Evolutionary conservation across 2,113 vertebrate species (phyloP).

Genomic region (Zosterops japonicus): DNA sequence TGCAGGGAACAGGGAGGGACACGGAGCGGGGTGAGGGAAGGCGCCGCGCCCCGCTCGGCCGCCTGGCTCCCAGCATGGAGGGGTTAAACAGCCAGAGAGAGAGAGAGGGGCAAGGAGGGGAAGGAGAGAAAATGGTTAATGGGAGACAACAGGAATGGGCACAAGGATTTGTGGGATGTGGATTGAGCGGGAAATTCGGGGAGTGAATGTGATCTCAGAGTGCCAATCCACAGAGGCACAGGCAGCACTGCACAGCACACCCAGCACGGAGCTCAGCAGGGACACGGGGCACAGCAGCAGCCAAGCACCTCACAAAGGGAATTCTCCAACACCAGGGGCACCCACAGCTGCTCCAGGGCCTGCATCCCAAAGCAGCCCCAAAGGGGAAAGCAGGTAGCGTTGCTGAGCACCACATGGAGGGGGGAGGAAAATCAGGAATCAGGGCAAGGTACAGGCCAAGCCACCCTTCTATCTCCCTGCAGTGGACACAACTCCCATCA

Average conservation of each 20-base stretch:
- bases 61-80: not conserved
- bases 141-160: not conserved
- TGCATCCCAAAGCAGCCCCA: not conserved
- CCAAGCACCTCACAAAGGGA: not conserved
- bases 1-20: conserved; percentile 44
- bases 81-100: not conserved
- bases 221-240: not conserved
- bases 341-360: not conserved
- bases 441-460: not conserved
- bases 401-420: not conserved
- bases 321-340: not conserved
- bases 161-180: not conserved
- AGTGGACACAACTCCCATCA: not conserved
- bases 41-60: not conserved
- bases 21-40: not conserved
- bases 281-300: not conserved
- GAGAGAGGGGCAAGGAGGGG: not conserved
- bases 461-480: not conserved
- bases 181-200: not conserved
- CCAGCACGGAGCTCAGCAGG: not conserved
- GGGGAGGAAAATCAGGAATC: not conserved
- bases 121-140: not conserved
- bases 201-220: not conserved
- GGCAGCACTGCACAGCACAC: not conserved
- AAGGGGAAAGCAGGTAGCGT: not conserved